Evolutionary conservation across 2,888 invertebrate species (phyloP).

Genomic region (Hirtodrosophila alboralis): DNA sequence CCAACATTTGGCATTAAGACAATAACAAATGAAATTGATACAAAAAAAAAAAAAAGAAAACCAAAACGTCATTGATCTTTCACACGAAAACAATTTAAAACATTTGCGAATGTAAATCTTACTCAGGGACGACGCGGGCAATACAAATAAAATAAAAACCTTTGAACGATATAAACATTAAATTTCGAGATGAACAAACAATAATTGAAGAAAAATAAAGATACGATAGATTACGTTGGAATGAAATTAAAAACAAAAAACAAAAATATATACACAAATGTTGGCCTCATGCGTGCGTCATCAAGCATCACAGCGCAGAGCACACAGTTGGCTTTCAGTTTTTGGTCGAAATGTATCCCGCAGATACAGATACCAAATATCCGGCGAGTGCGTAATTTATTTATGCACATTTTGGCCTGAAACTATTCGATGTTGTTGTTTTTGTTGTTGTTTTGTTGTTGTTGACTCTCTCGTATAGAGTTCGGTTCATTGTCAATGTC

Average conservation of each 20-base stretch:
- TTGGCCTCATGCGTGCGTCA: slow-evolving; percentile 22
- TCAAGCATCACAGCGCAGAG: slow-evolving; percentile 1
- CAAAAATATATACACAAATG: slow-evolving; percentile 6
- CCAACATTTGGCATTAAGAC: too few relatives aligned
- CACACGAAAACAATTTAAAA: too few relatives aligned
- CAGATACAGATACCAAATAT: slow-evolving; percentile 19
- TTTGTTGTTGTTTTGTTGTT: slow-evolving; percentile 20
- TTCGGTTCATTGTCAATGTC: slow-evolving; percentile 75
- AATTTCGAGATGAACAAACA: slow-evolving; percentile 5
- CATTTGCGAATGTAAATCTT: too few relatives aligned
- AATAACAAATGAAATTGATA: too few relatives aligned
- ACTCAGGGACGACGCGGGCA: background rate
- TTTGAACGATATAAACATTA: background rate
- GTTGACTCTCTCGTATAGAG: slow-evolving; percentile 17
- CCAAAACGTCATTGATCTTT: too few relatives aligned
- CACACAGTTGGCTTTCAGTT: slow-evolving; percentile 22
- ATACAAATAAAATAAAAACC: background rate
- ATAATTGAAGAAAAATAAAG: slow-evolving; percentile 3
- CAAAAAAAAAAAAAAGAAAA: too few relatives aligned
- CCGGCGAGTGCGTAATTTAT: slow-evolving; percentile 52
- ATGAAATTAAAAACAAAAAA: background rate
- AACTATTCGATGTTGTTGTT: slow-evolving; percentile 27
- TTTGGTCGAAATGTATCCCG: slow-evolving; percentile 32
- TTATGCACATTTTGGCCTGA: slow-evolving; percentile 53
- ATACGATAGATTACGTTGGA: background rate